Percentiles rank a stretch among this genome's conserved stretches.
Evolutionary conservation across 2,113 vertebrate genomes (phyloP).

Genomic region (Leucopsar rothschildi): DNA sequence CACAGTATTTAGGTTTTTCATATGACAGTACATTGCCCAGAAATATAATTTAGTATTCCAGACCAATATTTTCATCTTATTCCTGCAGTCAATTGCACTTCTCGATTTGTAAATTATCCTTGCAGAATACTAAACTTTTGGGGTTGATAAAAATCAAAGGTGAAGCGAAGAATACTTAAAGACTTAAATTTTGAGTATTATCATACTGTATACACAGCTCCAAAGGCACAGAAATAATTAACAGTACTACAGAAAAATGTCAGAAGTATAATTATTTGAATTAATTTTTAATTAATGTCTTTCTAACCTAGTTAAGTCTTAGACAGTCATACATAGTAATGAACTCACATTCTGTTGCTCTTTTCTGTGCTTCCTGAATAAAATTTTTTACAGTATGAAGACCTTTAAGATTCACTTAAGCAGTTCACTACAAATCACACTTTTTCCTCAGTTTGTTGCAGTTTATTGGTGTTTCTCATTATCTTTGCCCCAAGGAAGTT

Average conservation of each 20-base stretch:
- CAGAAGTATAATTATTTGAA: not conserved
- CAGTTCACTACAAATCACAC: not conserved
- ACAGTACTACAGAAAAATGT: not conserved
- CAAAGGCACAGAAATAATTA: not conserved
- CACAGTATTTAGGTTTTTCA: not conserved
- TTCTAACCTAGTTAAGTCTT: not conserved
- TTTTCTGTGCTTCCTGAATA: not conserved
- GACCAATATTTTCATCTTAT: not conserved
- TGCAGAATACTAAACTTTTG: not conserved
- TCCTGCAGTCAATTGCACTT: not conserved
- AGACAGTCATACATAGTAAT: not conserved
- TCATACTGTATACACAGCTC: not conserved
- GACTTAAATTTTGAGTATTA: not conserved
- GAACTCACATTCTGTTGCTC: not conserved
- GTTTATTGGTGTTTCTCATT: not conserved
- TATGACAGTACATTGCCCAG: not conserved
- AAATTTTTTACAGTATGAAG: not conserved
- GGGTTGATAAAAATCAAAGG: not conserved
- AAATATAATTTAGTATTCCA: not conserved
- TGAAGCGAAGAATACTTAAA: not conserved
- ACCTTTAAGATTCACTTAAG: not conserved
- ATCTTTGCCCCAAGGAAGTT: not conserved
- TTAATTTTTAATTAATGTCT: not conserved
- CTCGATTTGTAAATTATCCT: not conserved
- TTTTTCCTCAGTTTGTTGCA: not conserved